Evolutionary conservation across 2,113 vertebrate species (phyloP).

Genomic region (Hylia prasina): DNA sequence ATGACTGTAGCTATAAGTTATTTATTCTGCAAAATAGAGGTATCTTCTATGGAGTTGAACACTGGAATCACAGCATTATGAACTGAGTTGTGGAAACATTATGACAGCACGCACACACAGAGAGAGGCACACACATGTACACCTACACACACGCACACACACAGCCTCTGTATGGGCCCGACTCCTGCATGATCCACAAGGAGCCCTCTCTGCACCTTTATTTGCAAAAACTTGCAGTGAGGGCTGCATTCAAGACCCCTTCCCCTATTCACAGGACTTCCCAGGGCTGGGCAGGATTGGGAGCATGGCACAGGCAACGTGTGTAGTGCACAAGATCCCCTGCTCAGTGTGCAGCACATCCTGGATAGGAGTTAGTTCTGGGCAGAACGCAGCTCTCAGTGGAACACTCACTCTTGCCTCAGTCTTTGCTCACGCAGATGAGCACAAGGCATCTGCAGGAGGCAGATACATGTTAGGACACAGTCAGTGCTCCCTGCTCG

Average conservation of each 20-base stretch:
- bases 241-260: not conserved
- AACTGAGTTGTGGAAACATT: constrained; percentile 44
- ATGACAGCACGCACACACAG: constrained; percentile 25
- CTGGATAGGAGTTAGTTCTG: not conserved
- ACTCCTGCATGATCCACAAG: not conserved
- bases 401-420: not conserved
- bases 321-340: not conserved
- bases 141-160: not conserved
- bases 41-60: constrained; percentile 57
- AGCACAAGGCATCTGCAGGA: not conserved
- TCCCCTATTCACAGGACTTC: not conserved
- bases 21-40: constrained; percentile 72
- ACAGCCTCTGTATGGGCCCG: not conserved
- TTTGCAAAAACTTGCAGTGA: not conserved
- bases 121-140: not conserved
- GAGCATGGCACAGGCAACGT: not conserved
- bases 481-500: constrained; percentile 72
- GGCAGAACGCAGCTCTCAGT: not conserved
- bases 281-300: not conserved
- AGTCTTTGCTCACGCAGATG: not conserved
- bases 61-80: constrained; percentile 51
- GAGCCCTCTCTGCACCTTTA: not conserved
- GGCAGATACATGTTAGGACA: not conserved
- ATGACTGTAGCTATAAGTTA: constrained; percentile 60
- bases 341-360: not conserved